Base-by-base conservation (phyloP, 2,113 vertebrate species). In the Menura novaehollandiae region DNA sequence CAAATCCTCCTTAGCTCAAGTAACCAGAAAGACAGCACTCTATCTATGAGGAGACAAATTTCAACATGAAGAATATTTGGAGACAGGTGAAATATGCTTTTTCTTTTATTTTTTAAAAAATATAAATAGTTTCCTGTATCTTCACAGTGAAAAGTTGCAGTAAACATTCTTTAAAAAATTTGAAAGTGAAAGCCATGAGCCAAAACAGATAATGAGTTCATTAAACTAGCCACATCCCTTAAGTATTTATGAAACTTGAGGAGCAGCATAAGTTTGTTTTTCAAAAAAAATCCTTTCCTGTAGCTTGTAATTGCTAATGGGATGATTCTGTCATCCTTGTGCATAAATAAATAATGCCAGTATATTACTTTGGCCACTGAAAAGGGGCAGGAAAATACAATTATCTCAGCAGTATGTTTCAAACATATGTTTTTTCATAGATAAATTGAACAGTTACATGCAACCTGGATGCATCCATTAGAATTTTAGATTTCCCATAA, bases 331-430 rank as follows among this genome's bases (percentile, higher is more conserved):
- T 75, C 66, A 69, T 67, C 27, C 46, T 77, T 82, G 18, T 60
- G n/a, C 73, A 93, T 93, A 85, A 93, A 95, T 97, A 92, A 94
- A 87, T 94, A 56, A 97, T 95, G 72, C 28, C 2, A 23, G 53
- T 67, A 80, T 75, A 94, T 88, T 86, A 47, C 56, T 90, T 94
- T 88, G 97, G 85, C 88, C 73, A 51, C 66, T 49, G 55, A 59
- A 95, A 97, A 94, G 32, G 73, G 27, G 41, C 73, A 91, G 27
- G 55, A 90, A 87, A 95, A 78, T 73, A 13, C 39, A 59, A 41
- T 92, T 95, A 79, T 78, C 60, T 92, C 80, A 81, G 19, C 52
- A 41, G 13, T 41, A 41, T 41, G 39, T 41, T 41, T 41, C 39
- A 41, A 41, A 41, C 13, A 41, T 41, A 41, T 41, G 39, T 41